Base-by-base conservation (phyloP, 2,888 invertebrate genomes). In the Mythimna albipuncta region DNA sequence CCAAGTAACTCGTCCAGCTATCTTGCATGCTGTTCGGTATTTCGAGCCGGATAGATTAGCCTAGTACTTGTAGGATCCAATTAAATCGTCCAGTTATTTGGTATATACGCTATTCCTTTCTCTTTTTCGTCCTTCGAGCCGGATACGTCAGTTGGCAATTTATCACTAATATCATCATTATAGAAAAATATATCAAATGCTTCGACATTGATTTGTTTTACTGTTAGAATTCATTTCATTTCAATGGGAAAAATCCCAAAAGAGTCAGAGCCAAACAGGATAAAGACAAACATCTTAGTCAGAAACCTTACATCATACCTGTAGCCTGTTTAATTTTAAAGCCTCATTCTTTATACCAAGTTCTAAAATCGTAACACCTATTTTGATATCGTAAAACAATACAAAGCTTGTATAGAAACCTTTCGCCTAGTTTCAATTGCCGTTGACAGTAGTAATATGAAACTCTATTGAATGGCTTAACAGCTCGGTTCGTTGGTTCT, bases 401-500 rank as follows among this genome's bases (percentile, higher is more conserved):
- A 54, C 52, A 57, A 26, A 13, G 13, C 2, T 50, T 41, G 21
- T 55, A 32, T 57, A 10, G 38, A 41, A 69, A 52, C n/a, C 54
- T 66, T 21, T 35, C 32, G 35, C 32, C 19, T 44, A 1, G 44
- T 69, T 69, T 59, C 67, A 81, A 72, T 64, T 57, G 59, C n/a
- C 16, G 52, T 81, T 58, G 67, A 70, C 66, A 81, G 58, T 68
- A 65, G 64, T 54, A 65, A 65, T 64, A 77, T 75, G 58, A 68
- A 80, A 75, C 80, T 64, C 76, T 16, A 78, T 74, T 81, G 67
- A 82, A 75, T 82, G 50, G 74, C 55, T 63, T 52, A 69, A 44
- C 69, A 64, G 64, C 72, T 73, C 78, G 85, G 79, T 85, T 67
- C 82, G 85, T 67, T 85, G 79, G 64, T 47, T 80, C 7, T 54